Conservation (phyloP, 2,888 invertebrate genomes). For the Archips crataeganus region DNA sequence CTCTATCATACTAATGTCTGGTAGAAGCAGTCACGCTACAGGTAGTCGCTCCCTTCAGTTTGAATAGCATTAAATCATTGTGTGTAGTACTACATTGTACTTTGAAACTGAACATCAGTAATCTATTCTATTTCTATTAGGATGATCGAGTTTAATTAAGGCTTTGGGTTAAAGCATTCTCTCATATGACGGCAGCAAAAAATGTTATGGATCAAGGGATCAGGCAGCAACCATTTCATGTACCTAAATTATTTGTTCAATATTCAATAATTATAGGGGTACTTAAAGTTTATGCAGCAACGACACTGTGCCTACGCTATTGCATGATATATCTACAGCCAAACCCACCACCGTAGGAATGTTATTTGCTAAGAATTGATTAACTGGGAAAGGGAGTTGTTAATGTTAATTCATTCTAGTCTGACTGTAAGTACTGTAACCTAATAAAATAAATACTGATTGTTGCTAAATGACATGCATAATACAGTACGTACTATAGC, state of each 20-base stretch:
- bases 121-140: too few relatives aligned
- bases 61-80: too few relatives aligned
- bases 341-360: constrained; percentile 8
- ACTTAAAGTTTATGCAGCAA: background rate
- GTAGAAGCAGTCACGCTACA: too few relatives aligned
- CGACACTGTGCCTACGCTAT: background rate
- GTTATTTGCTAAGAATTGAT: background rate
- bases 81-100: too few relatives aligned
- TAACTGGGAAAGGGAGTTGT: background rate
- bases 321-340: constrained; percentile 6
- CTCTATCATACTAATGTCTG: too few relatives aligned
- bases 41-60: too few relatives aligned
- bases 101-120: too few relatives aligned
- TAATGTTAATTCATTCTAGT: background rate
- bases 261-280: background rate
- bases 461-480: background rate
- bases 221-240: background rate
- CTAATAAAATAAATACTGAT: background rate
- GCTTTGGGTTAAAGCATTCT: background rate
- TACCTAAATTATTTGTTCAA: background rate
- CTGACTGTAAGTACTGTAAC: background rate
- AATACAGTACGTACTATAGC: too few relatives aligned
- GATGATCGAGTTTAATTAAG: too few relatives aligned
- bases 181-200: background rate
- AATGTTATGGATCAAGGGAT: background rate